Conservation (phyloP, 1,140 invertebrate species). For the Apis laboriosa region DNA sequence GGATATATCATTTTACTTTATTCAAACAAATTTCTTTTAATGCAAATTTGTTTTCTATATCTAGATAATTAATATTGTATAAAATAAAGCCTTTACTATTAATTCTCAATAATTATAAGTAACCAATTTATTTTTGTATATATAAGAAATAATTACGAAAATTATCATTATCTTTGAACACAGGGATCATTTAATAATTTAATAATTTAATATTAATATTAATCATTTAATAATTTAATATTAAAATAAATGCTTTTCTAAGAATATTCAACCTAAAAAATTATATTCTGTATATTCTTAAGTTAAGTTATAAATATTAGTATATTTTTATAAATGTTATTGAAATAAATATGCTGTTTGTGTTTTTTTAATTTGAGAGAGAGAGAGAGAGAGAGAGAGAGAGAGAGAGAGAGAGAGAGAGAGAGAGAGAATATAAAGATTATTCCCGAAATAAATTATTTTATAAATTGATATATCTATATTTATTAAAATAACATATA, state of each 20-base stretch:
- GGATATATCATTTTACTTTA: not conserved
- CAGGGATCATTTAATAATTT: conserved; percentile 3
- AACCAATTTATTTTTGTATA: not conserved
- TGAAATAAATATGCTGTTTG: conserved; percentile 1
- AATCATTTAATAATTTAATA: no score
- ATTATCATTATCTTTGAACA: conserved; percentile 1
- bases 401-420: no score
- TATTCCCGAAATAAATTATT: conserved; percentile 27
- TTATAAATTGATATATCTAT: conserved; percentile 8
- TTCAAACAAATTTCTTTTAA: conserved; percentile 6
- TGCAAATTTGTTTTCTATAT: not conserved
- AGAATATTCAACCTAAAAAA: conserved; percentile 5
- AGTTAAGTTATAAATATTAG: not conserved
- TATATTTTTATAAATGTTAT: not conserved
- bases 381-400: no score
- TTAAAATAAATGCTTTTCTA: conserved; percentile 7
- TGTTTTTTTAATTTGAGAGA: not conserved
- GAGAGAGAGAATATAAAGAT: conserved; percentile 17
- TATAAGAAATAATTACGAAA: not conserved
- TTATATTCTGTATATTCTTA: conserved; percentile 1
- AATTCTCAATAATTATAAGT: not conserved
- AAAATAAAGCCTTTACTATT: not conserved
- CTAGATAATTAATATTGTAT: not conserved
- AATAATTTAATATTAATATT: no score
- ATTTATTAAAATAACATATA: conserved; percentile 28